These are phyloP conservation scores for Biston betularia DNA, from an alignment of 2,888 invertebrate species.

Conservation along the genomic window DNA sequence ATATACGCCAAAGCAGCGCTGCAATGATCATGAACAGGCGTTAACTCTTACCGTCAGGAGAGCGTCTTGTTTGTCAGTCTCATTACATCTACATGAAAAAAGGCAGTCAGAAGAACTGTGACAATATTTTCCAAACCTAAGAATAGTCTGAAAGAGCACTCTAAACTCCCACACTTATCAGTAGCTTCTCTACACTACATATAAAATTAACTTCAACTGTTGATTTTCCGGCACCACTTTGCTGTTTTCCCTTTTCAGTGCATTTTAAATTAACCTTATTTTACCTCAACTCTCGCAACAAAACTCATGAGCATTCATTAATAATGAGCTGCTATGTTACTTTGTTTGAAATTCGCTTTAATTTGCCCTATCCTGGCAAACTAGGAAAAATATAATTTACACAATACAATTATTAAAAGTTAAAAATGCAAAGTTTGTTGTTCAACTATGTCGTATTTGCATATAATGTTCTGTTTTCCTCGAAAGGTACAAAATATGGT, in stretches of 20 bases:
- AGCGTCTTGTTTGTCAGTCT: too few relatives aligned
- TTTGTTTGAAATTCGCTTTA: constrained; percentile 42
- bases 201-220: constrained; percentile 21
- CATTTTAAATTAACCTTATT: constrained; percentile 40
- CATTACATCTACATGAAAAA: too few relatives aligned
- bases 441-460: background rate
- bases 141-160: background rate
- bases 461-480: too few relatives aligned
- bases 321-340: constrained; percentile 41
- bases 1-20: too few relatives aligned
- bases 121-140: background rate
- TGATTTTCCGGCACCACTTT: constrained; percentile 21
- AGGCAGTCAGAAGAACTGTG: too few relatives aligned
- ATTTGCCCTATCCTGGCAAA: constrained; percentile 39
- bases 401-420: background rate
- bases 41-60: too few relatives aligned
- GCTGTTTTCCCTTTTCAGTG: constrained; percentile 30
- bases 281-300: constrained; percentile 33
- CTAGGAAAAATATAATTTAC: background rate
- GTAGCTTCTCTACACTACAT: constrained; percentile 5
- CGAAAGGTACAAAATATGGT: too few relatives aligned
- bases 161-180: constrained; percentile 8
- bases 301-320: constrained; percentile 43
- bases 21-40: too few relatives aligned
- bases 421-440: background rate